These are phyloP conservation scores for Calidris pygmaea DNA, from an alignment of 2,113 vertebrate genomes.

Conservation along the genomic window DNA sequence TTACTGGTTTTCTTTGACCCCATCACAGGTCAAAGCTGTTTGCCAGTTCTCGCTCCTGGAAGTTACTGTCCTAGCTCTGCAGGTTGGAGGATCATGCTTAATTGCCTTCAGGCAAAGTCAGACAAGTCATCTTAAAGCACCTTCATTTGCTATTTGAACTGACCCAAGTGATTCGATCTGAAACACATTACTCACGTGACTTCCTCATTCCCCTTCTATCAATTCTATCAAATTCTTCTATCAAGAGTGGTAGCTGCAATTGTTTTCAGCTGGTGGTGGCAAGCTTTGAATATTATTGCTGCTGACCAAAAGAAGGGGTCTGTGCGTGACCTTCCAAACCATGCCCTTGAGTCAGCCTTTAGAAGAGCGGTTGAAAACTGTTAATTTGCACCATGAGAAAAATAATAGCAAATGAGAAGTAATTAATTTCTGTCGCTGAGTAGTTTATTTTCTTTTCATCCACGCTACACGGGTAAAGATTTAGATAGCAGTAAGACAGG, in stretches of 20 bases:
- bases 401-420: background rate
- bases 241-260: background rate
- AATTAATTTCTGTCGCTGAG: background rate
- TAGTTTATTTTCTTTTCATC: background rate
- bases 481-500: background rate
- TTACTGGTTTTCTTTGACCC: background rate
- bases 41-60: background rate
- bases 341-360: background rate
- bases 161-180: background rate
- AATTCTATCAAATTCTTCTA: background rate
- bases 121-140: background rate
- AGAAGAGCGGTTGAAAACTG: background rate
- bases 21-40: background rate
- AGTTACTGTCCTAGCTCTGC: background rate
- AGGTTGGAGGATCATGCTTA: background rate
- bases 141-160: background rate
- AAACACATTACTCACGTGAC: background rate
- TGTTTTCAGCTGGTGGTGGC: background rate
- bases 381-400: background rate
- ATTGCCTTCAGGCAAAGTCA: background rate
- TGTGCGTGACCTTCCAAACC: background rate
- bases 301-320: background rate
- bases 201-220: background rate
- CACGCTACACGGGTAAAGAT: background rate
- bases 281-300: background rate